Evolutionary conservation across 2,888 invertebrate species (phyloP).

Genomic region (Polymixis flavicincta): DNA sequence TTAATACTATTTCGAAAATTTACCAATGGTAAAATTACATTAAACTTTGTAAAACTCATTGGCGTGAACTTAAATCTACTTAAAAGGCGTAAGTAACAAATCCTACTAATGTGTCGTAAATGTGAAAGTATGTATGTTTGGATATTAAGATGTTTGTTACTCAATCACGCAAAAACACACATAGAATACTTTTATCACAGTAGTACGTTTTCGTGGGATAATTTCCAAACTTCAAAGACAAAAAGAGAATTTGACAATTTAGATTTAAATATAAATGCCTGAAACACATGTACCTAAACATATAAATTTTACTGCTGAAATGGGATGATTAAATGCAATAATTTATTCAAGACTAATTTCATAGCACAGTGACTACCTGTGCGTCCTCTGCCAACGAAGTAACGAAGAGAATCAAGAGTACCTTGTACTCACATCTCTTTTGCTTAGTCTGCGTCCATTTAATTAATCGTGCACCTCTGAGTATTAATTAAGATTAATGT

Average conservation of each 20-base stretch:
- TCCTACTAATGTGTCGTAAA: background rate
- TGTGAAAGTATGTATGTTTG: too few species aligned
- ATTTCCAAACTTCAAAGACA: too few species aligned
- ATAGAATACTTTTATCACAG: too few species aligned
- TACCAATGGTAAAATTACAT: too few species aligned
- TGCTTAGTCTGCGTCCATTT: conserved; percentile 25
- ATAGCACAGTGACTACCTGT: background rate
- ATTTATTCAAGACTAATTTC: conserved; percentile 28
- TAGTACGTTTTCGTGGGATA: too few species aligned
- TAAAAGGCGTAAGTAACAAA: background rate
- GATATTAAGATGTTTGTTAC: too few species aligned
- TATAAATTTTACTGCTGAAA: background rate
- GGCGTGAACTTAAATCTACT: background rate
- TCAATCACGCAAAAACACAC: too few species aligned
- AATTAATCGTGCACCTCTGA: conserved; percentile 27
- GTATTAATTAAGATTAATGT: conserved; percentile 35
- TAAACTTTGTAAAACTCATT: background rate
- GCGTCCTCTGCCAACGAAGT: background rate
- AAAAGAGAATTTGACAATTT: too few species aligned
- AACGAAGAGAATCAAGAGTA: conserved; percentile 6
- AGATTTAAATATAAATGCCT: background rate
- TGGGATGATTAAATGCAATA: conserved; percentile 11
- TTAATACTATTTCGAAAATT: background rate
- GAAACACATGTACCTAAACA: background rate
- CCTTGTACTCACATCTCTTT: conserved; percentile 31